Evolutionary conservation across 2,797 vertebrate genomes (phyloP).

Genomic region (Netta rufina): DNA sequence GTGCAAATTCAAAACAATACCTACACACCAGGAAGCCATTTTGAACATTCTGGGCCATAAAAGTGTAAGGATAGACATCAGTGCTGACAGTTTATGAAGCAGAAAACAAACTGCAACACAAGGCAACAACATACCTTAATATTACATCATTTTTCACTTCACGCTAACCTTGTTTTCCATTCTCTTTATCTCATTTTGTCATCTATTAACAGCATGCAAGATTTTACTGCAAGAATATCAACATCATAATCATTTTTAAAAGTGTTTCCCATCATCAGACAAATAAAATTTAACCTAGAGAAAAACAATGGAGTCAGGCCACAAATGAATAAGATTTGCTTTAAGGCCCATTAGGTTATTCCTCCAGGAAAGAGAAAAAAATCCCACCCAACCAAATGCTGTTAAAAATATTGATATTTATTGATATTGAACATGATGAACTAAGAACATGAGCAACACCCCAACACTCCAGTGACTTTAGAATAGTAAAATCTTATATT

Average conservation of each 20-base stretch:
- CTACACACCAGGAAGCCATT: not conserved
- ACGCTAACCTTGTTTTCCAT: not conserved
- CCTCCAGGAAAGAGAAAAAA: not conserved
- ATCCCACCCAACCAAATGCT: not conserved
- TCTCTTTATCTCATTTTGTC: not conserved
- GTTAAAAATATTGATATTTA: not conserved
- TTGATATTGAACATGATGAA: no score
- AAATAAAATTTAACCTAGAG: not conserved
- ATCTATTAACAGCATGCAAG: not conserved
- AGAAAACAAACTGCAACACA: not conserved
- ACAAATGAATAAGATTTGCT: not conserved
- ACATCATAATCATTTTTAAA: not conserved
- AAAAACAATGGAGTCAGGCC: not conserved
- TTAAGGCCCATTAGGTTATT: not conserved
- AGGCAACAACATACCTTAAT: not conserved
- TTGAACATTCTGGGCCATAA: not conserved
- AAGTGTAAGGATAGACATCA: not conserved
- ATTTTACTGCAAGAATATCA: not conserved
- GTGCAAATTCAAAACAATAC: not conserved
- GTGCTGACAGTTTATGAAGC: not conserved
- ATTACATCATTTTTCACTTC: not conserved
- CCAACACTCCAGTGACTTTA: not conserved
- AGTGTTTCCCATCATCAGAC: not conserved
- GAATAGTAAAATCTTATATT: not conserved
- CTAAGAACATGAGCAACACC: not conserved